Percentiles rank a stretch among this genome's conserved stretches.
Evolutionary conservation across 2,797 vertebrate genomes (phyloP).

Genomic region (Poeciliopsis turneri): DNA sequence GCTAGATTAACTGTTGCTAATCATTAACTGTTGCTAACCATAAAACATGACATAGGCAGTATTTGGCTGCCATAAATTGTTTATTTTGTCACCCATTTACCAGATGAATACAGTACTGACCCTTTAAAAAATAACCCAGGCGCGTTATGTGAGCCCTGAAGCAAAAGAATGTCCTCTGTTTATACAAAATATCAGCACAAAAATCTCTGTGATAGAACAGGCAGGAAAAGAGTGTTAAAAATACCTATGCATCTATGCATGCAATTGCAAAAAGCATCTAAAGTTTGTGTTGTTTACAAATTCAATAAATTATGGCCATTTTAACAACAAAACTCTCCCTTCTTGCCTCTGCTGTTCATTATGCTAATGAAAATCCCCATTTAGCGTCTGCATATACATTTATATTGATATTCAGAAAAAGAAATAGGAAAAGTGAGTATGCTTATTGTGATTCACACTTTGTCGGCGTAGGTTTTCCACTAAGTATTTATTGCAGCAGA

Average conservation of each 20-base stretch:
- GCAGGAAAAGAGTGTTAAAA: not conserved
- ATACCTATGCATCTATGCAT: slow-evolving; percentile 57
- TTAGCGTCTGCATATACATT: slow-evolving; percentile 47
- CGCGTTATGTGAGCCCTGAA: not conserved
- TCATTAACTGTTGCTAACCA: not conserved
- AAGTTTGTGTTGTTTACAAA: slow-evolving; percentile 60
- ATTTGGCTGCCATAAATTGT: not conserved
- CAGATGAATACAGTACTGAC: not conserved
- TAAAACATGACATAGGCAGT: not conserved
- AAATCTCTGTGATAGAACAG: not conserved
- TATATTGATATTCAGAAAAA: slow-evolving; percentile 59
- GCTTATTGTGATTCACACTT: slow-evolving; percentile 48
- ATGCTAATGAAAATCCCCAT: slow-evolving; percentile 63
- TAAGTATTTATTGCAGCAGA: slow-evolving; percentile 41
- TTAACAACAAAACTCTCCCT: slow-evolving; percentile 54
- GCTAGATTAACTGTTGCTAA: no score
- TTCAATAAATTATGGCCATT: slow-evolving; percentile 51
- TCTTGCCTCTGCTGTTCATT: slow-evolving; percentile 54
- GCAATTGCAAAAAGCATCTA: slow-evolving; percentile 57
- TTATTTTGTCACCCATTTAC: not conserved
- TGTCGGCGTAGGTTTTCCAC: slow-evolving; percentile 34
- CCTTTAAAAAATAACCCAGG: not conserved
- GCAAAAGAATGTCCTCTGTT: not conserved
- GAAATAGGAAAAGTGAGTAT: slow-evolving; percentile 22
- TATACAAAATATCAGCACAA: not conserved